Conservation (phyloP, 2,113 vertebrate species). For the Ceyx margarethae region DNA sequence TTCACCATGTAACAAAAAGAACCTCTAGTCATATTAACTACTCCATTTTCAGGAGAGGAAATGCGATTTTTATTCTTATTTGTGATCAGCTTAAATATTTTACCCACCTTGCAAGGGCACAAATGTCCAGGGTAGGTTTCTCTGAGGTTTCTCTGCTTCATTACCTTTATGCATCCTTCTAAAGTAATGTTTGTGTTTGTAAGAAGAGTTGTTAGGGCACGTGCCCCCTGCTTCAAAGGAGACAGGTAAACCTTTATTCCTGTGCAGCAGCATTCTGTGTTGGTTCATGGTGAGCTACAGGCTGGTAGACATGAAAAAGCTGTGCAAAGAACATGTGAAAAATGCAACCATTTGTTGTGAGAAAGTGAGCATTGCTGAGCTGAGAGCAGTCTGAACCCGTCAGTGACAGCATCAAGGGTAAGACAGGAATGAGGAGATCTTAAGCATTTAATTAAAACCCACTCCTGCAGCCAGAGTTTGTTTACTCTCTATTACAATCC, state of each 20-base stretch:
- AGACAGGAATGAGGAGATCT: not conserved
- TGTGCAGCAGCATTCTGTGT: not conserved
- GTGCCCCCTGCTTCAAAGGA: not conserved
- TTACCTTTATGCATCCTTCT: not conserved
- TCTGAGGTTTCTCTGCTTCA: not conserved
- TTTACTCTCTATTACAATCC: not conserved
- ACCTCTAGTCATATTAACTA: constrained; percentile 17
- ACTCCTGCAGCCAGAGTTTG: not conserved
- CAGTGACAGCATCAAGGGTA: constrained; percentile 28
- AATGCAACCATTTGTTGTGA: not conserved
- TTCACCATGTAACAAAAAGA: constrained; percentile 53
- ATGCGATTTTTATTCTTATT: not conserved
- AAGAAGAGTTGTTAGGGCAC: not conserved
- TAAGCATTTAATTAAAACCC: constrained; percentile 10
- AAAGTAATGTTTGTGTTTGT: rapidly evolving
- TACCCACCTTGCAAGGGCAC: not conserved
- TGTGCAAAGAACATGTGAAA: not conserved
- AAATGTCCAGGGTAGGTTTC: not conserved
- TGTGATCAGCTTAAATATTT: not conserved
- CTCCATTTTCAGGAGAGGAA: constrained; percentile 8
- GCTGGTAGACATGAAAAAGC: not conserved
- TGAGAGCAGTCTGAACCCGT: not conserved
- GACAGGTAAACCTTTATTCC: not conserved
- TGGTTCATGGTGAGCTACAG: not conserved
- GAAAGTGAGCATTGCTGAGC: not conserved